phyloP scores from a whole-genome alignment of 1,140 invertebrate species.

The Potamilus streckersoni region DNA sequence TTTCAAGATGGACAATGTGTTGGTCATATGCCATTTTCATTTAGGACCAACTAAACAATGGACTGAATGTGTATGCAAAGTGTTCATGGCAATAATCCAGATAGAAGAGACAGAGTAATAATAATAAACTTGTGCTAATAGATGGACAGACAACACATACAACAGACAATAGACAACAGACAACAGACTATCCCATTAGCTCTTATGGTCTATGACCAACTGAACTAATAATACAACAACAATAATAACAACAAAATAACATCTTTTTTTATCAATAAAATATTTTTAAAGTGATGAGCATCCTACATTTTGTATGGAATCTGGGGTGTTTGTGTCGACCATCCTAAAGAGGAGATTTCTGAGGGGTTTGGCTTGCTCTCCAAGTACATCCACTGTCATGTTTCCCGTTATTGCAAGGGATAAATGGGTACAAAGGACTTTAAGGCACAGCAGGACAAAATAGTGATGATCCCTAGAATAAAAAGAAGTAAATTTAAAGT shows the following conservation, averaged over 20 bases:
- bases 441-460: conserved; percentile 74
- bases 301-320: conserved; percentile 69
- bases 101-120: too few relatives aligned
- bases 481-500: neutral
- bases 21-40: too few relatives aligned
- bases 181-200: too few relatives aligned
- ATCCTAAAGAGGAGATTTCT: conserved; percentile 74
- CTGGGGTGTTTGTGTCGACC: conserved; percentile 73
- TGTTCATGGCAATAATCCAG: too few relatives aligned
- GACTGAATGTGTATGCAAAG: too few relatives aligned
- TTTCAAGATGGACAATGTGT: too few relatives aligned
- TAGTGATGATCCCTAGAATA: conserved; percentile 72
- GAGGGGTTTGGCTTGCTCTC: conserved; percentile 72
- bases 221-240: neutral
- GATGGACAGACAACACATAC: too few relatives aligned
- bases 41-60: too few relatives aligned
- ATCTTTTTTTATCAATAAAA: neutral
- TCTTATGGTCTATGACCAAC: too few relatives aligned
- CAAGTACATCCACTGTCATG: conserved; percentile 69
- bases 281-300: neutral
- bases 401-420: conserved; percentile 72
- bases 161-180: too few relatives aligned
- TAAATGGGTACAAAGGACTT: conserved; percentile 74
- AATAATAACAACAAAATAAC: neutral
- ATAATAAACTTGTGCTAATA: too few relatives aligned